Conservation (phyloP, 2,888 invertebrate species). For the Schrankia costaestrigalis region DNA sequence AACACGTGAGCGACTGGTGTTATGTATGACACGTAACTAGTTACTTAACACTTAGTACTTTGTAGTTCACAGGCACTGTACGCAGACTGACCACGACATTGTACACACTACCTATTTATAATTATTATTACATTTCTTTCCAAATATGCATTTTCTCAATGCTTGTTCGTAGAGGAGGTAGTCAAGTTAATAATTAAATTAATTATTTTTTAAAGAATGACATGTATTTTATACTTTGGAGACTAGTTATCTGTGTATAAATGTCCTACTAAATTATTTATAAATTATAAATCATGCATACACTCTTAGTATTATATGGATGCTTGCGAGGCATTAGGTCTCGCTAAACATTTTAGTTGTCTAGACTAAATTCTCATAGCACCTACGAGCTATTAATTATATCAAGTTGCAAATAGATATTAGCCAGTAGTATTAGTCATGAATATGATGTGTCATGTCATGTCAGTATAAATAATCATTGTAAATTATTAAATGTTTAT, state of each 20-base stretch:
- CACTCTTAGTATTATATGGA: constrained; percentile 73
- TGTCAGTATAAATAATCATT: constrained; percentile 80
- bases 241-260: constrained; percentile 66
- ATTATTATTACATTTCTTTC: constrained; percentile 53
- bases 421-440: constrained; percentile 75
- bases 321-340: constrained; percentile 72
- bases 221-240: constrained; percentile 60
- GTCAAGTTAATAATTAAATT: constrained; percentile 46
- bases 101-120: too few relatives aligned
- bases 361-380: constrained; percentile 75
- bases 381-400: constrained; percentile 64
- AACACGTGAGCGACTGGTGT: constrained; percentile 67
- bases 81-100: constrained; percentile 62
- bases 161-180: constrained; percentile 55
- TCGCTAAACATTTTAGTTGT: constrained; percentile 68
- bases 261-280: constrained; percentile 76
- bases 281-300: constrained; percentile 77
- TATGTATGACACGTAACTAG: constrained; percentile 37
- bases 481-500: constrained; percentile 82
- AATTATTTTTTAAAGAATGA: constrained; percentile 43
- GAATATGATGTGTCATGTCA: constrained; percentile 78
- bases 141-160: constrained; percentile 69
- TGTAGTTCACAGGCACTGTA: constrained; percentile 50
- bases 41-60: constrained; percentile 41
- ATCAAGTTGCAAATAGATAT: constrained; percentile 75